phyloP scores from a whole-genome alignment of 2,113 vertebrate species.

The Neogale vison region DNA sequence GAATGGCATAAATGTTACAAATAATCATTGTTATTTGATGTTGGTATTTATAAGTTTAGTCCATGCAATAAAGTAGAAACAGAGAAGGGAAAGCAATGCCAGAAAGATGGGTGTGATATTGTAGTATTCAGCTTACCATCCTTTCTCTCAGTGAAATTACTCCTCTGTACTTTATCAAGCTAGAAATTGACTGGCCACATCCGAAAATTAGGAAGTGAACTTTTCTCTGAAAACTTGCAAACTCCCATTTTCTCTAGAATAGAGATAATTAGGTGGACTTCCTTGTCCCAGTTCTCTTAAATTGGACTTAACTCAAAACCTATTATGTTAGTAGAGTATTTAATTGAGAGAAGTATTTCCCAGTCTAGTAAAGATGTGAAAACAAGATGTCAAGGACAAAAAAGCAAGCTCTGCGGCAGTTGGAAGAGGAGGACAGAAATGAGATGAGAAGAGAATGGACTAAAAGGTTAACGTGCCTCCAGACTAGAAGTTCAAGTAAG shows the following conservation, averaged over 20 bases:
- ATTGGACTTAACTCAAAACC: constrained; percentile 27
- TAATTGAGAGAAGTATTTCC: neutral
- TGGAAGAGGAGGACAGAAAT: neutral
- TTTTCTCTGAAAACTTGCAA: neutral
- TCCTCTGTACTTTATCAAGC: neutral
- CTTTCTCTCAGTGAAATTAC: neutral
- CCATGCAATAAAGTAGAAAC: neutral
- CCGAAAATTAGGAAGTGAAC: neutral
- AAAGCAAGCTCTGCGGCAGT: neutral
- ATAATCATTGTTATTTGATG: neutral
- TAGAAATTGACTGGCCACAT: neutral
- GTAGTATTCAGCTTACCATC: neutral
- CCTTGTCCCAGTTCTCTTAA: neutral
- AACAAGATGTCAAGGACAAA: constrained; percentile 17
- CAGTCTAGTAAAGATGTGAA: constrained; percentile 12
- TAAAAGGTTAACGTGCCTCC: neutral
- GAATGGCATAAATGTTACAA: neutral
- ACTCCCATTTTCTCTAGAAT: neutral
- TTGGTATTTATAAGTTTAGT: neutral
- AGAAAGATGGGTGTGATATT: neutral
- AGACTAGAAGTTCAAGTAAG: neutral
- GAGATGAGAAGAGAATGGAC: neutral
- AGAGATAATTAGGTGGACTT: constrained; percentile 42
- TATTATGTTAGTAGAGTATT: constrained; percentile 33
- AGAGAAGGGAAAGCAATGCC: neutral